Conservation (phyloP, 2,797 vertebrate species). For the Lacerta viridis region DNA sequence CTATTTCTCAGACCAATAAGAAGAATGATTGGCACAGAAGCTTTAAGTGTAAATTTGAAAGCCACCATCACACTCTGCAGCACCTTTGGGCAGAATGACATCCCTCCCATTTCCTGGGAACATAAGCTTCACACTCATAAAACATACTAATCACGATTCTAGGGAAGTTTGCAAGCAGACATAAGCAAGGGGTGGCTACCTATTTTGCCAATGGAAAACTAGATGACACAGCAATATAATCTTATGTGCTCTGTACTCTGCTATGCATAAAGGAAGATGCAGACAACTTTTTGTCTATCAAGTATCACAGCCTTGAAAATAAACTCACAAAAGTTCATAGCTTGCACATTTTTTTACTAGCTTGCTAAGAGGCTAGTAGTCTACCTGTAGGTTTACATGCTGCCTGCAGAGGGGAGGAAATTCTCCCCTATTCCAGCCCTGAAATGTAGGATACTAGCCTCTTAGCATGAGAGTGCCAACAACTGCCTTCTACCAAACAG, state of each 20-base stretch:
- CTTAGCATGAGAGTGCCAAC: background rate
- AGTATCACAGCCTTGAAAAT: background rate
- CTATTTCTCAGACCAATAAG: background rate
- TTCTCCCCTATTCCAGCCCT: background rate
- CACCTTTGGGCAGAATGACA: background rate
- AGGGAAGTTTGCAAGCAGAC: background rate
- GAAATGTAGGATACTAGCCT: background rate
- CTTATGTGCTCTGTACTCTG: background rate
- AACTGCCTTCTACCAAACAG: background rate
- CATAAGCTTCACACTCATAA: slow-evolving; percentile 1
- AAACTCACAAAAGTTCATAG: background rate
- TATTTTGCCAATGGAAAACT: background rate
- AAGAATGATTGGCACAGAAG: background rate
- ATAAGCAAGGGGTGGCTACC: background rate
- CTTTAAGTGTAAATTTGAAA: background rate
- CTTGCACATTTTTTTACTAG: too few relatives aligned
- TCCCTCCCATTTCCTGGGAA: background rate
- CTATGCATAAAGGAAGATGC: background rate
- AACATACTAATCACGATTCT: background rate
- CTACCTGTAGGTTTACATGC: too few relatives aligned
- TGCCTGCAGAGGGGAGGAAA: background rate
- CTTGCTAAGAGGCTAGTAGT: too few relatives aligned
- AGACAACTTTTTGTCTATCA: background rate
- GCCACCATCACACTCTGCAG: background rate
- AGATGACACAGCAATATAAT: background rate